Evolutionary conservation across 2,113 vertebrate genomes (phyloP).

Genomic region (Albula goreensis): DNA sequence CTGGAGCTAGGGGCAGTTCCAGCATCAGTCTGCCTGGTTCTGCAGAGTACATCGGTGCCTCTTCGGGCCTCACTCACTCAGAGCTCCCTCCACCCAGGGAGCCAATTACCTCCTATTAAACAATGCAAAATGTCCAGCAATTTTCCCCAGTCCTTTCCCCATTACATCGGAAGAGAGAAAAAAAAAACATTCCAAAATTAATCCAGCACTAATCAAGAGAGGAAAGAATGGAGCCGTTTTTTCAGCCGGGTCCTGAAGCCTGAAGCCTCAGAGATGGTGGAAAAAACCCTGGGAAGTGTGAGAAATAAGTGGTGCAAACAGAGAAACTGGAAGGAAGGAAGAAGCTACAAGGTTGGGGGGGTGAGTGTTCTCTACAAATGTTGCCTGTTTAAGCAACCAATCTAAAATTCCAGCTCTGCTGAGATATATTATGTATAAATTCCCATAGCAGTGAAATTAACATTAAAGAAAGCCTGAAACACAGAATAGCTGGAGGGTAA

Average conservation of each 20-base stretch:
- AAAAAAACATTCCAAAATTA: slow-evolving; percentile 12
- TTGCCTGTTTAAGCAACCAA: not conserved
- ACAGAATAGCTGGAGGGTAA: no score
- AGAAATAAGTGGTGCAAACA: not conserved
- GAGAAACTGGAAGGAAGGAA: not conserved
- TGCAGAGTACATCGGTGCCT: not conserved
- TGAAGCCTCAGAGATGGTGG: not conserved
- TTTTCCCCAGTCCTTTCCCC: not conserved
- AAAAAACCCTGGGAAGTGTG: not conserved
- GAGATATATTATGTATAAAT: not conserved
- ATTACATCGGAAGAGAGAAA: not conserved
- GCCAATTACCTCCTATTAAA: slow-evolving; percentile 25
- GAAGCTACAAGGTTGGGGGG: no score
- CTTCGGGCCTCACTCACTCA: no score
- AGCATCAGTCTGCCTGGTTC: not conserved
- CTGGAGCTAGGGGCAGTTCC: not conserved
- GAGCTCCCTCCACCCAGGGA: not conserved
- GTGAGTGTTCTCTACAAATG: not conserved
- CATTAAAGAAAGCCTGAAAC: not conserved
- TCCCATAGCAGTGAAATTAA: not conserved
- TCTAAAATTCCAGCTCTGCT: no score
- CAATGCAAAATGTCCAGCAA: not conserved
- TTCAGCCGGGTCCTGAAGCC: not conserved
- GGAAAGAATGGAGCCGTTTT: not conserved
- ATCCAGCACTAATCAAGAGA: slow-evolving; percentile 3